Evolutionary conservation across 2,113 vertebrate genomes (phyloP), one percentile per base, ranked within the genome.

Genomic region (Gymnorhina tibicen): DNA sequence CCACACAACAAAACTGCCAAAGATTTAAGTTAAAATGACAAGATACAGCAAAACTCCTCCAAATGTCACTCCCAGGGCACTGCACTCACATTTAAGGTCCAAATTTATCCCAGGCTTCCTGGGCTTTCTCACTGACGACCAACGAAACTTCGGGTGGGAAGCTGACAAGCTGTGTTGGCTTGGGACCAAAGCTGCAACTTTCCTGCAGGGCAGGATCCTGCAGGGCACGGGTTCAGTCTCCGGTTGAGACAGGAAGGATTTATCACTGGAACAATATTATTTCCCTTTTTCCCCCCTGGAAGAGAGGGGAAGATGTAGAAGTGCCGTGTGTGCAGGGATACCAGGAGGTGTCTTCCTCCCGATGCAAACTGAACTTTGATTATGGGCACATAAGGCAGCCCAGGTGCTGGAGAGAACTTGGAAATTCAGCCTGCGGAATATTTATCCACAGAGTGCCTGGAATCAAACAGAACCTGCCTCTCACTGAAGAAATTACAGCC

Each of bases 291-390:
- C 9, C 5, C 21, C 14, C 8, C 16, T 3, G 16, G 15, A 49
- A 77, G 7, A 32, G n/a, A 32, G 41, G 32, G 21, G 8, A 69
- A 22, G n/a, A n/a, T n/a, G n/a, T n/a, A n/a, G n/a, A n/a, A n/a
- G 24, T 42, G 37, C 33, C 7, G 1, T 12, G 5, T 23, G 47
- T 42, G 37, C 62, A 68, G 46, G 13, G 41, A 35, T 5, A 4
- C 1, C 53, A 49, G 79, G 32, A 20, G 3, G 0, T 10, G 30
- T 4, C 63, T 19, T 12, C 5, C 16, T 60, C 47, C 6, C 4
- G n/a, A 20, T 69, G 55, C 55, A 62, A 35, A 23, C 72, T 56
- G 15, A 63, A 11, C n/a, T 56, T 35, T 70, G 35, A 55, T 39
- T 32, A 20, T 7, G 26, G 63, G 27, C 79, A 69, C 55, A 6